Conservation (phyloP, 2,888 invertebrate species). For the Parnassius mnemosyne region DNA sequence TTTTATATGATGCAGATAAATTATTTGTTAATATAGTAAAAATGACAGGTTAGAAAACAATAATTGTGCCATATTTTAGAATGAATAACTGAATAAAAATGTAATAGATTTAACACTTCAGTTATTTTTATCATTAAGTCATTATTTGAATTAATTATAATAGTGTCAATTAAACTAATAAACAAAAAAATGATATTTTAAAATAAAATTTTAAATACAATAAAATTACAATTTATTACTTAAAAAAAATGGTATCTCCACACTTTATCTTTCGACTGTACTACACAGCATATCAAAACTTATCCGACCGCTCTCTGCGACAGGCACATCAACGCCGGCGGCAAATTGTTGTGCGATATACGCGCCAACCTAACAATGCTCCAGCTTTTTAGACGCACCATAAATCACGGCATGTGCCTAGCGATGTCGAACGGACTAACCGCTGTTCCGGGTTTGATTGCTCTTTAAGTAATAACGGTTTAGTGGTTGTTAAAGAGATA, state of each 20-base stretch:
- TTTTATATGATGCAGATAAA: too few species aligned
- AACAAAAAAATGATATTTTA: too few species aligned
- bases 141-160: too few species aligned
- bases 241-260: neutral
- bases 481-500: conserved; percentile 21
- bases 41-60: too few species aligned
- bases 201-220: too few species aligned
- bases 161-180: too few species aligned
- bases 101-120: too few species aligned
- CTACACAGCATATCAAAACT: conserved; percentile 10
- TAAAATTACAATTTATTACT: too few species aligned
- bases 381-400: conserved; percentile 36
- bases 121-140: too few species aligned
- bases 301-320: conserved; percentile 3
- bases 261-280: conserved; percentile 14
- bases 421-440: conserved; percentile 7
- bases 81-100: too few species aligned
- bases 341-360: conserved; percentile 32
- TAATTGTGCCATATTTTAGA: too few species aligned
- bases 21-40: too few species aligned
- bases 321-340: conserved; percentile 19
- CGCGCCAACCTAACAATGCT: conserved; percentile 37
- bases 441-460: conserved; percentile 18
- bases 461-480: conserved; percentile 19
- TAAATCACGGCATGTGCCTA: conserved; percentile 32